Percentiles rank a stretch among this genome's conserved stretches.
Evolutionary conservation across 2,797 vertebrate species (phyloP).

Genomic region (Gastrophryne carolinensis): DNA sequence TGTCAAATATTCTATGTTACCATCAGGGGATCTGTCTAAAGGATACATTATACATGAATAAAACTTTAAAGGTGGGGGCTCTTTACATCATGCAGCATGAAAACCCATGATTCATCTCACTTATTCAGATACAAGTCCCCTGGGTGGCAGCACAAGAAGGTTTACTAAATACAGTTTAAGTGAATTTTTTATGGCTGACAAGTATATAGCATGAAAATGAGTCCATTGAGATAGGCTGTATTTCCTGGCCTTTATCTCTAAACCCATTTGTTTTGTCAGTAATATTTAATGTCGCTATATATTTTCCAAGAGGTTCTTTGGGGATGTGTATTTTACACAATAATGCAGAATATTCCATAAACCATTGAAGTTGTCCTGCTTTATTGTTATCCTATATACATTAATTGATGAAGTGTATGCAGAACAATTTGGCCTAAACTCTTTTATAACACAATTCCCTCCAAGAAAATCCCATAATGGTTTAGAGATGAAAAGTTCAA

Average conservation of each 20-base stretch:
- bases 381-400: slow-evolving; percentile 15
- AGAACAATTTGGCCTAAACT: slow-evolving; percentile 20
- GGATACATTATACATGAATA: slow-evolving; percentile 35
- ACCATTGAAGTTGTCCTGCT: slow-evolving; percentile 8
- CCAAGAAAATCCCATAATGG: neutral
- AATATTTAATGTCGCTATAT: slow-evolving; percentile 30
- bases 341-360: slow-evolving; percentile 11
- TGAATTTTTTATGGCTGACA: slow-evolving; percentile 46
- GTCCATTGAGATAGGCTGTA: slow-evolving; percentile 39
- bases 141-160: slow-evolving; percentile 33
- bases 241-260: slow-evolving; percentile 43
- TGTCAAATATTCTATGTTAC: slow-evolving; percentile 34
- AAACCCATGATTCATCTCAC: slow-evolving; percentile 37
- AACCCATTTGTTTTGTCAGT: slow-evolving; percentile 50
- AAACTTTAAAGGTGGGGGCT: slow-evolving; percentile 17
- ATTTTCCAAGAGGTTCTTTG: slow-evolving; percentile 37
- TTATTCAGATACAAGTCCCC: slow-evolving; percentile 21
- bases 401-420: slow-evolving; percentile 19
- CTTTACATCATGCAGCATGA: neutral
- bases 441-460: neutral
- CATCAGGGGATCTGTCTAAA: slow-evolving; percentile 32
- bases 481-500: slow-evolving; percentile 37
- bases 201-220: slow-evolving; percentile 44
- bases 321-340: slow-evolving; percentile 42
- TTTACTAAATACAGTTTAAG: slow-evolving; percentile 32